Percentiles rank a stretch among this genome's conserved stretches.
These are phyloP conservation scores for Dipodomys merriami DNA, from an alignment of 2,113 vertebrate genomes.

Conservation along the genomic window DNA sequence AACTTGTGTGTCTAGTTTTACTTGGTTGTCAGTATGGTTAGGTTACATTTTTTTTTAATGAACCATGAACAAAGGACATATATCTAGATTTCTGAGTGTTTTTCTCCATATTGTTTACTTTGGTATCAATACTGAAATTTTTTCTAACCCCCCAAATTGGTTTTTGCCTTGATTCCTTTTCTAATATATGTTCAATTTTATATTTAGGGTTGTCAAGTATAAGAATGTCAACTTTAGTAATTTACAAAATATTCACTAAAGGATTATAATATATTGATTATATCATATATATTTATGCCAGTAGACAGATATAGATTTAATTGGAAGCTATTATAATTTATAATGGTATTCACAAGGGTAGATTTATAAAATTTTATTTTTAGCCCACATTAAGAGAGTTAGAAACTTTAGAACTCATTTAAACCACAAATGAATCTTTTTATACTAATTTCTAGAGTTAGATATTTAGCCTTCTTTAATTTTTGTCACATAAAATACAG, in stretches of 20 bases:
- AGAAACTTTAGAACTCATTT: slow-evolving; percentile 41
- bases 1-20: background rate
- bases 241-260: background rate
- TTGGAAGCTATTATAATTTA: background rate
- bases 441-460: background rate
- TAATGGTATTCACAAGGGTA: background rate
- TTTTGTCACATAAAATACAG: background rate
- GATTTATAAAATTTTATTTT: slow-evolving; percentile 22
- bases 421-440: background rate
- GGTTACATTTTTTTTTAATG: background rate
- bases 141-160: background rate
- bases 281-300: background rate
- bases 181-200: background rate
- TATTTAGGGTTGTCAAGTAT: background rate
- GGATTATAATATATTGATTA: background rate
- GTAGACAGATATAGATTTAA: background rate
- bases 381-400: background rate
- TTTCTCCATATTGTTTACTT: background rate
- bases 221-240: background rate
- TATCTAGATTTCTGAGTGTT: background rate
- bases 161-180: background rate
- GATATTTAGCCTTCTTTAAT: background rate
- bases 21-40: background rate
- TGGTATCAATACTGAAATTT: background rate
- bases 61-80: background rate